phyloP scores from a whole-genome alignment of 2,113 vertebrate genomes.

The Takifugu bimaculatus region DNA sequence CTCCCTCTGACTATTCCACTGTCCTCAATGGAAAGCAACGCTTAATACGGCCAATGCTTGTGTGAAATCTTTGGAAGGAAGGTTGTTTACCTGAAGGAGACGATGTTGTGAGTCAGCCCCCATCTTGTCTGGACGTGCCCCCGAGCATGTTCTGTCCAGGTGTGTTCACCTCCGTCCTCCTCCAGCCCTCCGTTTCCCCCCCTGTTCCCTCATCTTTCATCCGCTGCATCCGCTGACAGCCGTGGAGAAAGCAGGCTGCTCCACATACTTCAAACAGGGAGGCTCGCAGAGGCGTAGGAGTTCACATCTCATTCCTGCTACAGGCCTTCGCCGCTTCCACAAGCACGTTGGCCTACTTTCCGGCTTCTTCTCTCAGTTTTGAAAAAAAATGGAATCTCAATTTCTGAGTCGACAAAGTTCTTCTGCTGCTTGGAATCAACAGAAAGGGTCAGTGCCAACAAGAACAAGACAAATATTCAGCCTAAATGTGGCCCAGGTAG shows the following conservation, averaged over 20 bases:
- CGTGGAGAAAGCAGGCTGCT: constrained; percentile 26
- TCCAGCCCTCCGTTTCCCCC: constrained; percentile 21
- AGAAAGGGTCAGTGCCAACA: constrained; percentile 1
- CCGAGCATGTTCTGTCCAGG: constrained; percentile 48
- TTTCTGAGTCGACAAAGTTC: neutral
- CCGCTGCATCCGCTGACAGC: constrained; percentile 40
- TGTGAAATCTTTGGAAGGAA: neutral
- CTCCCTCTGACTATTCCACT: constrained; percentile 12
- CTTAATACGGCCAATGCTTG: too few relatives aligned
- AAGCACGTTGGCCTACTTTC: constrained; percentile 47
- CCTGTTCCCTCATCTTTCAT: constrained; percentile 43
- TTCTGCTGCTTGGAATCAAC: constrained; percentile 3
- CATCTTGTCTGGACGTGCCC: constrained; percentile 23
- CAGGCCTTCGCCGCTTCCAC: constrained; percentile 42
- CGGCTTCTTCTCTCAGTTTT: constrained; percentile 7
- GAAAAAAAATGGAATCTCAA: constrained; percentile 2
- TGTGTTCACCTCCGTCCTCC: constrained; percentile 19
- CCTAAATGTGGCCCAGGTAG: constrained; percentile 29
- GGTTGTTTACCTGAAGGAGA: constrained; percentile 7
- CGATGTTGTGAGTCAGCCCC: constrained; percentile 18
- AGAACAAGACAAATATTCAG: constrained; percentile 12
- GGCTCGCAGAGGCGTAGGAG: constrained; percentile 45
- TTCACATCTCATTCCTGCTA: constrained; percentile 41
- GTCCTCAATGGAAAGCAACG: neutral
- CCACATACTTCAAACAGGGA: constrained; percentile 44